Evolutionary conservation across 35 echinoderm and acorn worm species (phyloP).

Genomic region (Nesometra sesokonis): DNA sequence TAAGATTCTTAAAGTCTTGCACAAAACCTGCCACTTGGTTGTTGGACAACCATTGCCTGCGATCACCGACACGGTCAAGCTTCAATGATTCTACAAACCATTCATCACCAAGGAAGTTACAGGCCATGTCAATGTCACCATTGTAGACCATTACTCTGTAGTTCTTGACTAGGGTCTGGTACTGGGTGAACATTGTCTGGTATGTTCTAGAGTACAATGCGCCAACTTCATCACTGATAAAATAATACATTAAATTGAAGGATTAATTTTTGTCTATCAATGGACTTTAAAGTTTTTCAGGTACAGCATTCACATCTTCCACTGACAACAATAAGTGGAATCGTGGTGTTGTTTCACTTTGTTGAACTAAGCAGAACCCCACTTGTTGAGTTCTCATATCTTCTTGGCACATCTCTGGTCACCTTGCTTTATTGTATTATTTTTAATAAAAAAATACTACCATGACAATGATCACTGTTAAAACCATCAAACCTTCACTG

Average conservation of each 20-base stretch:
- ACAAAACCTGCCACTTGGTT: slow-evolving; percentile 86
- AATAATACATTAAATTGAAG: not conserved
- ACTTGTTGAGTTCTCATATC: too few species aligned
- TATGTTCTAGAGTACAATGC: slow-evolving; percentile 40
- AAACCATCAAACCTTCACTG: too few species aligned
- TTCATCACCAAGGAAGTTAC: slow-evolving; percentile 66
- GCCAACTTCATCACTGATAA: slow-evolving; percentile 20
- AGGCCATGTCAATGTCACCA: slow-evolving; percentile 68
- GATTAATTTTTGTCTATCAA: too few species aligned
- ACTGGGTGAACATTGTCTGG: slow-evolving; percentile 28
- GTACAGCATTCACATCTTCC: too few species aligned
- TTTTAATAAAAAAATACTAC: too few species aligned
- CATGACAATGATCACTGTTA: too few species aligned
- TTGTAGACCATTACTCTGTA: slow-evolving; percentile 78
- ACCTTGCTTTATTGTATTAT: too few species aligned
- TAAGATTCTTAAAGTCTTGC: slow-evolving; percentile 40
- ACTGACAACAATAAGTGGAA: too few species aligned
- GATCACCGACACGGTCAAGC: slow-evolving; percentile 2
- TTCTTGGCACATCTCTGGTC: too few species aligned
- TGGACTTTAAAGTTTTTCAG: too few species aligned
- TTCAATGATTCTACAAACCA: slow-evolving; percentile 56
- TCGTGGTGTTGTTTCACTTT: too few species aligned
- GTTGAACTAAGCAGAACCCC: too few species aligned
- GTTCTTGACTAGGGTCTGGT: slow-evolving; percentile 27
- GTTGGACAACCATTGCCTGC: slow-evolving; percentile 43